These are phyloP conservation scores for Garra rufa DNA, from an alignment of 2,113 vertebrate genomes.

Conservation along the genomic window DNA sequence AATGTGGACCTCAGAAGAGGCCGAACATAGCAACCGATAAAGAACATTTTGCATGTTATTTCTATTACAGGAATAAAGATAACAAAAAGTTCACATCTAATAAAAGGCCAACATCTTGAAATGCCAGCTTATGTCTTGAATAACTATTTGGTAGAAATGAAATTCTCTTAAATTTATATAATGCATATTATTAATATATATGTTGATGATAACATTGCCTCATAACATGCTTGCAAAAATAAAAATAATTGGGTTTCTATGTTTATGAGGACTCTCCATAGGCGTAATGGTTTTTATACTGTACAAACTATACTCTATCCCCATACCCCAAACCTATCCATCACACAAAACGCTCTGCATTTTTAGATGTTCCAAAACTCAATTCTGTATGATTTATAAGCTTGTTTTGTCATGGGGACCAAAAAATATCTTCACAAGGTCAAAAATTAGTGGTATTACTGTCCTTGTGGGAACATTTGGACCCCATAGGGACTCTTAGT, in stretches of 20 bases:
- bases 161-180: neutral
- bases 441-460: too few species aligned
- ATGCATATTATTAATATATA: neutral
- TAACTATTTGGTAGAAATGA: neutral
- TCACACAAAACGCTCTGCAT: too few species aligned
- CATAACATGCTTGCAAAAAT: neutral
- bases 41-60: conserved; percentile 11
- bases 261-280: too few species aligned
- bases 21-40: neutral
- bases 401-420: too few species aligned
- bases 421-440: too few species aligned
- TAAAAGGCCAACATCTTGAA: neutral
- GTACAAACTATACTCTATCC: too few species aligned
- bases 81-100: neutral
- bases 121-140: neutral
- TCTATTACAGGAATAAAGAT: neutral
- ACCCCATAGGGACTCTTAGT: too few species aligned
- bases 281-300: too few species aligned
- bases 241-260: neutral
- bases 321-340: too few species aligned
- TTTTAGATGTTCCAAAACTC: too few species aligned
- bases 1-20: conserved; percentile 14
- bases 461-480: too few species aligned
- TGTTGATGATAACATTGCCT: neutral
- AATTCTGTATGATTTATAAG: too few species aligned